Percentiles rank a stretch among this genome's conserved stretches.
These are phyloP conservation scores for Vandiemenella viatica DNA, from an alignment of 2,888 invertebrate species.

Conservation along the genomic window DNA sequence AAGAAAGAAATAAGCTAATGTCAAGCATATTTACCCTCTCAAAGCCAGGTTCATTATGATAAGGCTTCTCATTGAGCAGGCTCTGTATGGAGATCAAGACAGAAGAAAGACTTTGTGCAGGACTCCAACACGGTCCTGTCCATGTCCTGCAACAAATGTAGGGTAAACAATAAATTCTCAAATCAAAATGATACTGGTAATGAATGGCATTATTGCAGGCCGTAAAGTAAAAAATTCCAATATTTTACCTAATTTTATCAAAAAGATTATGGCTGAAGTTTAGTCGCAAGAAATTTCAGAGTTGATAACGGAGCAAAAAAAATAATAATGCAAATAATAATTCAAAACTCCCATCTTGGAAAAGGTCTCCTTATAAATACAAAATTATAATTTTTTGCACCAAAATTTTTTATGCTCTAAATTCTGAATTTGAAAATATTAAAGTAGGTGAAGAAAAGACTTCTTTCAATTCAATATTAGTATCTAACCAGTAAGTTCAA, in stretches of 20 bases:
- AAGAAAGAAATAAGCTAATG: no score
- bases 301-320: no score
- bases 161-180: not conserved
- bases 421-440: no score
- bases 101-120: slow-evolving; percentile 36
- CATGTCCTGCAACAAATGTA: slow-evolving; percentile 30
- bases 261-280: no score
- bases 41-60: slow-evolving; percentile 47
- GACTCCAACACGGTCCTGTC: slow-evolving; percentile 41
- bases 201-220: not conserved
- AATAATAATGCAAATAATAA: no score
- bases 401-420: no score
- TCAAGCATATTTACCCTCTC: slow-evolving; percentile 29
- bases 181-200: not conserved
- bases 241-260: not conserved
- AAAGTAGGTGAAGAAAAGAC: no score
- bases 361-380: no score
- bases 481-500: not conserved
- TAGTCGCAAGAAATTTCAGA: no score
- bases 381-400: no score
- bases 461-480: not conserved
- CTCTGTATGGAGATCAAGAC: slow-evolving; percentile 42
- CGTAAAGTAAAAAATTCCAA: no score
- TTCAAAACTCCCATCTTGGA: no score
- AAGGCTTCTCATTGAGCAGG: slow-evolving; percentile 42